These are phyloP conservation scores for Ichneumon xanthorius DNA, from an alignment of 2,888 invertebrate genomes.

Conservation along the genomic window DNA sequence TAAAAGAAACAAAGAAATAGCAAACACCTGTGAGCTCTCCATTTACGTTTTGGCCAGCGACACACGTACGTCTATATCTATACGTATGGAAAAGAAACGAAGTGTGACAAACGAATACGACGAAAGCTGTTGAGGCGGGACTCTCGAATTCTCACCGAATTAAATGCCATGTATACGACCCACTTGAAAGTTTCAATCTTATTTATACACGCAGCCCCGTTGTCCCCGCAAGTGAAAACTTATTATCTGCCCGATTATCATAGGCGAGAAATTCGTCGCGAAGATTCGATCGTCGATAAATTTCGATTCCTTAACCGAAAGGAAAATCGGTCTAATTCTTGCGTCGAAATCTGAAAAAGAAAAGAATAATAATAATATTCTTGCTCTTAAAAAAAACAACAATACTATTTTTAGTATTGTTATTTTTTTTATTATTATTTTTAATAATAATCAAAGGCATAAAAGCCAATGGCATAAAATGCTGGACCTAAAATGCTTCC, in stretches of 20 bases:
- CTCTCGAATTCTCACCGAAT: constrained; percentile 46
- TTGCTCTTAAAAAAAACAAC: neutral
- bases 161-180: constrained; percentile 32
- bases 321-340: neutral
- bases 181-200: constrained; percentile 32
- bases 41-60: neutral
- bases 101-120: constrained; percentile 27
- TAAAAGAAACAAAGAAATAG: neutral
- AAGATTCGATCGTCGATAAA: neutral
- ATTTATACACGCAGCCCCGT: neutral
- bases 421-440: no score
- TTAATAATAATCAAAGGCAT: no score
- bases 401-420: no score
- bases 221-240: neutral
- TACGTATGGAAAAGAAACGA: constrained; percentile 1
- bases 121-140: constrained; percentile 21
- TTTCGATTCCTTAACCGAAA: neutral
- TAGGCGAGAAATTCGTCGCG: neutral
- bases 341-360: neutral
- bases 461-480: no score
- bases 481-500: neutral
- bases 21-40: neutral
- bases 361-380: neutral
- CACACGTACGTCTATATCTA: neutral
- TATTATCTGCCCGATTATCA: constrained; percentile 1